Conservation (phyloP, 2,888 invertebrate species). For the Leptopilina myrica region DNA sequence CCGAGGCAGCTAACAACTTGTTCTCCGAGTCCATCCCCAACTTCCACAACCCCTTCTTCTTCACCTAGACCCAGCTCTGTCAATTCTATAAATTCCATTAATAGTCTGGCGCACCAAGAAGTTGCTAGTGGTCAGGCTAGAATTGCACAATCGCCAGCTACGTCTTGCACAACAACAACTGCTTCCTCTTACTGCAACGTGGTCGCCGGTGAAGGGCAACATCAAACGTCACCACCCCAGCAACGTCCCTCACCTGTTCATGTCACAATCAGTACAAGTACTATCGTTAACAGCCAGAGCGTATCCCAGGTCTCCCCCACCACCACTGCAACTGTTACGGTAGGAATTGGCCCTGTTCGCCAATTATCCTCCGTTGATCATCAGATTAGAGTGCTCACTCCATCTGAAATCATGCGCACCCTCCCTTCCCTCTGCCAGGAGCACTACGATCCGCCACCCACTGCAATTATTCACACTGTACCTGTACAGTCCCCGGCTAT, state of each 20-base stretch:
- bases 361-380: slow-evolving; percentile 82
- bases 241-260: slow-evolving; percentile 64
- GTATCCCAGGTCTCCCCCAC: slow-evolving; percentile 67
- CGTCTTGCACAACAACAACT: slow-evolving; percentile 56
- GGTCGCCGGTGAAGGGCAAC: slow-evolving; percentile 71
- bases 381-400: slow-evolving; percentile 92
- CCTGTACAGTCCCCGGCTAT: slow-evolving; percentile 77
- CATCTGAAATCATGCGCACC: slow-evolving; percentile 94
- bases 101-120: slow-evolving; percentile 70
- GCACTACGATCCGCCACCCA: slow-evolving; percentile 81
- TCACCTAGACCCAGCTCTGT: slow-evolving; percentile 73
- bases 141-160: slow-evolving; percentile 71
- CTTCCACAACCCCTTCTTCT: slow-evolving; percentile 70
- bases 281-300: slow-evolving; percentile 64
- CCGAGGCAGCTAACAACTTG: slow-evolving; percentile 75
- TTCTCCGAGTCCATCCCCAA: slow-evolving; percentile 73
- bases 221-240: slow-evolving; percentile 69
- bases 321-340: slow-evolving; percentile 70
- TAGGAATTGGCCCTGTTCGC: slow-evolving; percentile 78
- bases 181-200: slow-evolving; percentile 67
- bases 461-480: slow-evolving; percentile 78
- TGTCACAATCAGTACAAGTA: slow-evolving; percentile 65
- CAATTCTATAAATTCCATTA: slow-evolving; percentile 70
- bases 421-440: slow-evolving; percentile 89
- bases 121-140: slow-evolving; percentile 65